Evolutionary conservation across 2,888 invertebrate genomes (phyloP).

Genomic region (Tipula confusa): DNA sequence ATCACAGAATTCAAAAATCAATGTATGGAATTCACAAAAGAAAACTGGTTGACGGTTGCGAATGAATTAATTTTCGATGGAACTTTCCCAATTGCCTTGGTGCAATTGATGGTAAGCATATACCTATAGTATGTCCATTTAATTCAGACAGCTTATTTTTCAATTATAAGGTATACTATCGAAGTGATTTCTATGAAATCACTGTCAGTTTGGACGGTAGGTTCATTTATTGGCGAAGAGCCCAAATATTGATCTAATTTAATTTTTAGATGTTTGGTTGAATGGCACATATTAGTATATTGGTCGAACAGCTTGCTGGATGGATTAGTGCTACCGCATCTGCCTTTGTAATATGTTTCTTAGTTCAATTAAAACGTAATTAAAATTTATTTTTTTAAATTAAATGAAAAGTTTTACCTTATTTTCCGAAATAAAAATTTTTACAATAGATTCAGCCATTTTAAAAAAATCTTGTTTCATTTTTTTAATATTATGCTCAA

Average conservation of each 20-base stretch:
- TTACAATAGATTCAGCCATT: background rate
- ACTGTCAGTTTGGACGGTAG: background rate
- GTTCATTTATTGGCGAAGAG: background rate
- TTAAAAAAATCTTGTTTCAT: background rate
- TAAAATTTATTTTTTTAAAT: background rate
- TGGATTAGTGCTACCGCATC: too few relatives aligned
- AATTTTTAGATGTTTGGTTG: background rate
- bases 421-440: background rate
- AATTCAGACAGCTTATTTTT: too few relatives aligned
- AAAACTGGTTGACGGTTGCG: too few relatives aligned
- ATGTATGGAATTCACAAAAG: too few relatives aligned
- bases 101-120: too few relatives aligned
- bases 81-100: too few relatives aligned
- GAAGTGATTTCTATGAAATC: background rate
- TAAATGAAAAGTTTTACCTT: background rate
- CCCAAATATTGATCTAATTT: background rate
- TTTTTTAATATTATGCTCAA: background rate
- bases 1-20: too few relatives aligned
- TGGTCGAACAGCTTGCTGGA: background rate
- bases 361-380: background rate
- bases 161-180: too few relatives aligned
- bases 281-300: background rate
- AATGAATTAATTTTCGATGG: too few relatives aligned
- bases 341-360: background rate
- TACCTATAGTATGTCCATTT: too few relatives aligned